These are phyloP conservation scores for Catostomus latipinnis DNA, from an alignment of 2,797 vertebrate genomes.

Conservation along the genomic window DNA sequence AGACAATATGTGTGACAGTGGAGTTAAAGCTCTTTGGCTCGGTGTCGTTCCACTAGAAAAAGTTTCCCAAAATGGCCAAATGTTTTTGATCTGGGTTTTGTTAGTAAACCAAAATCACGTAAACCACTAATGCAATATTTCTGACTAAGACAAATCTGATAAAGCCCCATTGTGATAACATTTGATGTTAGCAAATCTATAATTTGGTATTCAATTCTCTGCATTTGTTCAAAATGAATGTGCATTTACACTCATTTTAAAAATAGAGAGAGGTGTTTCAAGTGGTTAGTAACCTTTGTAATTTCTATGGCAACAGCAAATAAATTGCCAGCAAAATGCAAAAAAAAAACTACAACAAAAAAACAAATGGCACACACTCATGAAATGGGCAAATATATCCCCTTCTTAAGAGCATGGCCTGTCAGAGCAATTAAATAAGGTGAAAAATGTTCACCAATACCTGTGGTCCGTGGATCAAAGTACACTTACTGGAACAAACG, in stretches of 20 bases:
- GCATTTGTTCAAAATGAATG: background rate
- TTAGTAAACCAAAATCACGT: conserved; percentile 20
- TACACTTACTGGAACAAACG: conserved; percentile 15
- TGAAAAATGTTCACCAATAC: background rate
- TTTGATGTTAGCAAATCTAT: background rate
- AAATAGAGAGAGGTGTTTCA: background rate
- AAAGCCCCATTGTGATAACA: background rate
- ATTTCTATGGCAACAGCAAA: background rate
- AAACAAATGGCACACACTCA: background rate
- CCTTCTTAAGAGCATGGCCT: background rate
- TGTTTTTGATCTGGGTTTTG: conserved; percentile 41
- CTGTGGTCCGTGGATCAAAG: background rate
- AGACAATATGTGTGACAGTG: conserved; percentile 25
- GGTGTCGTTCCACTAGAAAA: background rate
- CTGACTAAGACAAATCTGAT: conserved; percentile 34
- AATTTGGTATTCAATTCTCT: background rate
- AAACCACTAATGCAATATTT: conserved; percentile 40
- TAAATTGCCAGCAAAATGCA: background rate
- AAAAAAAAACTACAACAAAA: no score
- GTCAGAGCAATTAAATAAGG: conserved; percentile 25
- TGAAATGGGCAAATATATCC: background rate
- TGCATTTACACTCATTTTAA: background rate
- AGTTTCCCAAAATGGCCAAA: conserved; percentile 46
- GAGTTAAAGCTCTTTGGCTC: conserved; percentile 28
- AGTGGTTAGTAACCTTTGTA: background rate